These are phyloP conservation scores for Macropis europaea DNA, from an alignment of 2,888 invertebrate genomes.

Conservation along the genomic window DNA sequence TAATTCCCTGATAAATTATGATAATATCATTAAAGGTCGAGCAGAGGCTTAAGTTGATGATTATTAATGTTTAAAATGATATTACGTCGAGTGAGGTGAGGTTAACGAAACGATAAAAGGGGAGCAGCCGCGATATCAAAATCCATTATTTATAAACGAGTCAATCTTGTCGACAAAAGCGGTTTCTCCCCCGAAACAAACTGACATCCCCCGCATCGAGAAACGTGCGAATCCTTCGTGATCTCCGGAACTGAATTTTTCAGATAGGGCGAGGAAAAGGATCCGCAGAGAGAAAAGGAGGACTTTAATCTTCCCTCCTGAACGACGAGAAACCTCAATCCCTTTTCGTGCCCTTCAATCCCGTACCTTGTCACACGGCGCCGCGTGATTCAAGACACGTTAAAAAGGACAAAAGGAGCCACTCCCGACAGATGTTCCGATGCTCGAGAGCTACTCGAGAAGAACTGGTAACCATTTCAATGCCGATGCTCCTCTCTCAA, in stretches of 20 bases:
- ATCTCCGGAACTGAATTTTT: constrained; percentile 43
- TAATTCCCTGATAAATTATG: too few relatives aligned
- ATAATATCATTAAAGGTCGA: too few relatives aligned
- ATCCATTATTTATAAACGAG: constrained; percentile 50
- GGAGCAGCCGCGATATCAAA: not conserved
- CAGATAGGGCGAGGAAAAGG: constrained; percentile 29
- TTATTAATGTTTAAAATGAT: not conserved
- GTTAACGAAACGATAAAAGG: constrained; percentile 9
- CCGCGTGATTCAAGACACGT: constrained; percentile 49
- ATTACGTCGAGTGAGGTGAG: not conserved
- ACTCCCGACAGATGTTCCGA: constrained; percentile 67
- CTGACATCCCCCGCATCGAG: not conserved
- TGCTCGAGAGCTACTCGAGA: constrained; percentile 59
- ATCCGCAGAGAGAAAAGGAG: not conserved
- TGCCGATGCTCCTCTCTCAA: constrained; percentile 38
- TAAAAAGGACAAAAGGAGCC: constrained; percentile 52
- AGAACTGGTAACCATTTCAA: constrained; percentile 61
- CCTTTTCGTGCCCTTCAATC: constrained; percentile 59
- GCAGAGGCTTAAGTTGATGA: too few relatives aligned
- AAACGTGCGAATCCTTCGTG: constrained; percentile 26
- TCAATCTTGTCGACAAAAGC: constrained; percentile 43
- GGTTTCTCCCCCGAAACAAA: constrained; percentile 13
- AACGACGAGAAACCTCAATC: constrained; percentile 54
- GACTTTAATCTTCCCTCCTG: constrained; percentile 59
- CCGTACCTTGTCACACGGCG: constrained; percentile 49